Evolutionary conservation across 53 echinoderm and acorn worm species (phyloP), one percentile per base, ranked within the genome.

Genomic region (Temnopleurus reevesii): DNA sequence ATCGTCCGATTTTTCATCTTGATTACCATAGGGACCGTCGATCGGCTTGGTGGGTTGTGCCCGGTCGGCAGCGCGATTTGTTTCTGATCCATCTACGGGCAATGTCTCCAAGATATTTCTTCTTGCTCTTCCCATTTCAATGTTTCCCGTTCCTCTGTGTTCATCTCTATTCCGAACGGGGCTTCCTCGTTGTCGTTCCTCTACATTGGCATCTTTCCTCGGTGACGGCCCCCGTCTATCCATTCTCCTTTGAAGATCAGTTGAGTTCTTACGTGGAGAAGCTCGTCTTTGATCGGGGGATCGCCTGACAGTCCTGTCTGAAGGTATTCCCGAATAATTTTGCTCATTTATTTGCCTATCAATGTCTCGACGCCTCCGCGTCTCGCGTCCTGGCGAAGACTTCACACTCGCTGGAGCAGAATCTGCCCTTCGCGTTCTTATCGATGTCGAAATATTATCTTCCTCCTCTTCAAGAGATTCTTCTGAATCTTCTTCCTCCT

Each of bases 71-170:
- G 4, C 2, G 41, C 41, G 38, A 3, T 71, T 7, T 1, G n/a
- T 13, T 43, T 9, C 71, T 41, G 41, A 17, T 71, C 41, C 41
- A n/a, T 71, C 71, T 2, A 38, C 71, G 8, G 8, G n/a, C n/a
- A 71, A 71, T 41, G n/a, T 27, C 71, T 71, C 71, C 8, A 41
- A 35, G 30, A 71, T 71, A 71, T 71, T 71, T 33, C 71, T 38
- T 71, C 41, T 71, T 13, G 41, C 41, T n/a, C n/a, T 71, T 38
- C 8, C 71, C 2, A 71, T 13, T 6, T 71, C 38, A 71, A n/a
- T 34, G 34, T 15, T 10, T 18, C 35, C 15, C 64, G 30, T 64
- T 64, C 64, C 33, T 0, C 30, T 41, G 36, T 71, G 71, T 4
- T 71, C 41, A 8, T 8, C 27, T n/a, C 21, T 6, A 41, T 41